Percentiles rank a stretch among this genome's conserved stretches.
Conservation (phyloP, 2,113 vertebrate species). For the Cavia porcellus region DNA sequence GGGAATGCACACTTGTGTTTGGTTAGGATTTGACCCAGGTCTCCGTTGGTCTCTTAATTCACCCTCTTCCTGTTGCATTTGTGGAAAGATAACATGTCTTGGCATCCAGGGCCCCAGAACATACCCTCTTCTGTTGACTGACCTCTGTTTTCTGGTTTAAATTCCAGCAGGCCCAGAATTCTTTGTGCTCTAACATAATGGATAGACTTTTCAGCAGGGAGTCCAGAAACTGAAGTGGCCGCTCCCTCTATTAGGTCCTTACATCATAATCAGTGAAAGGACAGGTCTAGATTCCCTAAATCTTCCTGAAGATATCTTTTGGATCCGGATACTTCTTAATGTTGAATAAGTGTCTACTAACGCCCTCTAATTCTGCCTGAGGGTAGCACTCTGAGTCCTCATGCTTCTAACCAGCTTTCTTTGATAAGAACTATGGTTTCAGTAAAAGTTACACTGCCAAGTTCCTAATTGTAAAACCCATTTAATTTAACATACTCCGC, state of each 20-base stretch:
- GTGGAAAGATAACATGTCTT: conserved; percentile 4
- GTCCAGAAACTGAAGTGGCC: neutral
- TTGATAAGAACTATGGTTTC: neutral
- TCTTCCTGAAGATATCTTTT: neutral
- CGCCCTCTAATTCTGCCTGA: neutral
- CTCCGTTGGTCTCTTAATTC: neutral
- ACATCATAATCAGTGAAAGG: neutral
- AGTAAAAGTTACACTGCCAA: neutral
- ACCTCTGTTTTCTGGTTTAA: neutral
- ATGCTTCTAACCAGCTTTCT: neutral
- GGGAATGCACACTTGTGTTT: neutral
- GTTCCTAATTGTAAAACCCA: neutral
- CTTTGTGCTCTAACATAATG: neutral
- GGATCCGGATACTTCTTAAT: conserved; percentile 5
- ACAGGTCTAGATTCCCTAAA: neutral
- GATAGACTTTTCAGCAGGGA: neutral
- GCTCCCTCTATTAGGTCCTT: neutral
- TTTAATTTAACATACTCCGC: neutral
- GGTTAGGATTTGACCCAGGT: neutral
- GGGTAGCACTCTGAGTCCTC: neutral
- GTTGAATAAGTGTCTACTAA: conserved; percentile 22
- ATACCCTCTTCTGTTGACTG: neutral
- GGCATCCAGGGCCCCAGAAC: neutral
- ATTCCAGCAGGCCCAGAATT: neutral
- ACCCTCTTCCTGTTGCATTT: neutral